phyloP scores from a whole-genome alignment of 2,797 vertebrate species.

The Melanotaenia nigrans region DNA sequence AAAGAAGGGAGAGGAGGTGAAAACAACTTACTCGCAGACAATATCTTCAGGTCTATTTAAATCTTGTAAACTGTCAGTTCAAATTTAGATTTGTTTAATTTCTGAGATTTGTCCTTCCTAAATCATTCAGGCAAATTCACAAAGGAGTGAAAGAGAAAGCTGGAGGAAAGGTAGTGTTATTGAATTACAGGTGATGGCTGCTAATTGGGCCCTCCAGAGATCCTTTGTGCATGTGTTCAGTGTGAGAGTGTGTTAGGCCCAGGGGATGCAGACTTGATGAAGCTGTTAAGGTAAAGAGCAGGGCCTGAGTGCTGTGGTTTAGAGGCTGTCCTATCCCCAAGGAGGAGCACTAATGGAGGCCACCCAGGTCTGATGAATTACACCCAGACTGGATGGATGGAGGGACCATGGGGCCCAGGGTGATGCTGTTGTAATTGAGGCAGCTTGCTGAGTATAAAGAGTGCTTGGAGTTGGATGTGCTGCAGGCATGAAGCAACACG shows the following conservation, averaged over 20 bases:
- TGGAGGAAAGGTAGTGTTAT: conserved; percentile 65
- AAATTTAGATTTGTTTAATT: conserved; percentile 50
- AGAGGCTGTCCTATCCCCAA: conserved; percentile 62
- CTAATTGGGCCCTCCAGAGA: conserved; percentile 78
- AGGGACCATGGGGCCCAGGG: conserved; percentile 16
- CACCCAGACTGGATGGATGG: conserved; percentile 50
- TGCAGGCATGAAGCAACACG: conserved; percentile 58
- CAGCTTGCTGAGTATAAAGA: conserved; percentile 28
- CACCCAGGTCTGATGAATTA: conserved; percentile 66
- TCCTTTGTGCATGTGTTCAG: conserved; percentile 29
- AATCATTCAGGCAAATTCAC: conserved; percentile 35
- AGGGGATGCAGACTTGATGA: conserved; percentile 68
- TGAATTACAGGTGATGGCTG: conserved; percentile 80
- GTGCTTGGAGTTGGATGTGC: conserved; percentile 46
- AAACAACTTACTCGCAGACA: conserved; percentile 26
- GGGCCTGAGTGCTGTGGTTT: conserved; percentile 69
- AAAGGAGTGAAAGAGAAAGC: conserved; percentile 38
- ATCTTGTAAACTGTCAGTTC: conserved; percentile 32
- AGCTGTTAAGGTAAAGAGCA: conserved; percentile 74
- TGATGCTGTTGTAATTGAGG: conserved; percentile 61
- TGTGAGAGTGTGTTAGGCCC: conserved; percentile 46
- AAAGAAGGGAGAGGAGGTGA: conserved; percentile 4
- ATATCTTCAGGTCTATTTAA: conserved; percentile 32
- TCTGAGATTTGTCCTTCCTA: conserved; percentile 29
- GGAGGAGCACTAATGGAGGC: conserved; percentile 73